Evolutionary conservation across 2,113 vertebrate genomes (phyloP), one percentile per base, ranked within the genome.

Genomic region (Osmerus eperlanus): DNA sequence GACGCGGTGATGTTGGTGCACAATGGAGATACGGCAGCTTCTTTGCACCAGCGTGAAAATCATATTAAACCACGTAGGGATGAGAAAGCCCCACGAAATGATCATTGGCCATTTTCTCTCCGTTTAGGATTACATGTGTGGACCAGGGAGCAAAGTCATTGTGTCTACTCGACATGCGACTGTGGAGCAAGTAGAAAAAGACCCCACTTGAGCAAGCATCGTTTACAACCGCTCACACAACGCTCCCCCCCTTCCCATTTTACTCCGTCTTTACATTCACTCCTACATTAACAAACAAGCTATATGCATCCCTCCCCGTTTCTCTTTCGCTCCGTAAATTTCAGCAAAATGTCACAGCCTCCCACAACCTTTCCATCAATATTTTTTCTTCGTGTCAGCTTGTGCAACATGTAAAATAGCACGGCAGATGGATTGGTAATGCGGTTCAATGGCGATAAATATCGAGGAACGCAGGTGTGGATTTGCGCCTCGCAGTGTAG

Each of bases 1-100:
- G 67, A 67, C 51, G 67, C 62, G 67, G 47, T 16, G 61, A 29
- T 14, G 65, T 15, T 58, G 59, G 25, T 65, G 77, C 75, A 72
- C 79, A 81, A 83, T 77, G 67, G 72, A 83, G 72, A 75, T 53
- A 67, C 41, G 41, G 21, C 18, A 72, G 60, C 53, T 63, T 72
- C 55, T 52, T 68, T 55, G 25, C 59, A 71, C 52, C 63, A 61
- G 55, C 36, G 54, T 52, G 32, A 52, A 65, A 29, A 21, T 2
- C 29, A 19, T 59, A 16, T 23, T 32, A 19, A 54, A 15, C 58
- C 32, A 28, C 51, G 47, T 29, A 19, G 21, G 32, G 55, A 9
- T 25, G 2, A 28, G 32, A 53, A 47, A 28, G 61, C 9, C 41
- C 41, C 41, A 9, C 7, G 41, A 47, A 47, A 47, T 47, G 41